Base-by-base conservation (phyloP, 2,113 vertebrate genomes). In the Tinamus guttatus region DNA sequence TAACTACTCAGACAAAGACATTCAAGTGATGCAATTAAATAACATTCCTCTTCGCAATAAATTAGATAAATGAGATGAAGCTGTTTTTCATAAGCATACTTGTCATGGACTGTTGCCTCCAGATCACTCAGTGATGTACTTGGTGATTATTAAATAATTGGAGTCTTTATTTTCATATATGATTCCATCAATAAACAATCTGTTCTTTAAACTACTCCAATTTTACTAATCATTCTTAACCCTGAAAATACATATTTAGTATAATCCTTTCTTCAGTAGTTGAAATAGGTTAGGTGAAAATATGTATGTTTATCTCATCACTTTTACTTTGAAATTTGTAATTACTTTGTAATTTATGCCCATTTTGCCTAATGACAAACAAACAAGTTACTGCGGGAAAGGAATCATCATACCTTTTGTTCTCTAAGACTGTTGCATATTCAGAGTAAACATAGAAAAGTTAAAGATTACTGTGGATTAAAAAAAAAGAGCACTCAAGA, bases 391-490 rank as follows among this genome's bases (percentile, higher is more conserved):
- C 1, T 22, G 52, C 3, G 4, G 30, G 14, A 78, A 51, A 43
- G 5, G 36, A 75, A 32, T 70, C 22, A 16, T 40, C 69, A 24
- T 58, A 64, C 47, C 9, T 49, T 47, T 30, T 78, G 20, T 43
- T 75, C 3, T 63, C 19, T 52, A 67, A 71, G 7, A 75, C 78
- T n/a, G 1, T 22, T 64, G 49, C 63, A 49, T 68, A 27, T 7
- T 67, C 9, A 34, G 18, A 74, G 20, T 54, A 83, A 87, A 69
- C 34, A 22, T 0, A 51, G 13, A 13, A 62, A 56, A 45, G 52
- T 69, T 73, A 45, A 30, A 7, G 10, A 9, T 18, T 34, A 17
- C 5, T 36, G 13, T 11, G 13, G 34, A 0, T 22, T 0, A 2
- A 32, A 19, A 32, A 58, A 43, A 56, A 79, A 80, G 17, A 30